Percentiles rank a stretch among this genome's conserved stretches.
phyloP scores from a whole-genome alignment of 53 echinoderm and acorn worm species.

The Holothuria scabra region DNA sequence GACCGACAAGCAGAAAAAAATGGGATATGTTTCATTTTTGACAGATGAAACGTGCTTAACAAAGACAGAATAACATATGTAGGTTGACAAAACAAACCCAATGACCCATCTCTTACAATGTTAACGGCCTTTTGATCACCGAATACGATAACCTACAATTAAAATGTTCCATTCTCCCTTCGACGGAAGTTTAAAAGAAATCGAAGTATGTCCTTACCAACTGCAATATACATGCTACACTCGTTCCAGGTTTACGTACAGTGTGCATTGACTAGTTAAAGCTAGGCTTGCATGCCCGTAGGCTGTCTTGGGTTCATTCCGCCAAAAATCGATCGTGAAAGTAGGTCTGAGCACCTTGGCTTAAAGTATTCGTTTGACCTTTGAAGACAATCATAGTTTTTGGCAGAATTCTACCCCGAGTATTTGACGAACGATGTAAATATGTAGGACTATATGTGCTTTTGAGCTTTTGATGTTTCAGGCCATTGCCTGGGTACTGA shows the following conservation, averaged over 20 bases:
- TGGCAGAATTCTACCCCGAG: too few relatives aligned
- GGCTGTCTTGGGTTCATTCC: constrained; percentile 17
- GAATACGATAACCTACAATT: constrained; percentile 23
- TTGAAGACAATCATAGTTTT: constrained; percentile 29
- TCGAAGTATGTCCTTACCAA: too few relatives aligned
- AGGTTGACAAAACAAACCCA: constrained; percentile 24
- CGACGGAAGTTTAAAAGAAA: too few relatives aligned
- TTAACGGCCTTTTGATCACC: constrained; percentile 26
- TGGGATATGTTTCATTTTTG: not conserved
- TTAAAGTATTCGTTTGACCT: constrained; percentile 28
- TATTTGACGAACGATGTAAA: too few relatives aligned
- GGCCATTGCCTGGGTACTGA: too few relatives aligned
- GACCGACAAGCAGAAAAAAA: too few relatives aligned
- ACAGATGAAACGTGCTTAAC: constrained; percentile 7
- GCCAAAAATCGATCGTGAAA: constrained; percentile 41
- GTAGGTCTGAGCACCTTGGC: constrained; percentile 34
- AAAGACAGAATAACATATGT: not conserved
- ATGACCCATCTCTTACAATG: not conserved
- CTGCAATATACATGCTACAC: too few relatives aligned
- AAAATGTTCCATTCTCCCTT: too few relatives aligned
- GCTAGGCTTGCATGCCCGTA: constrained; percentile 29
- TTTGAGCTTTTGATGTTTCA: too few relatives aligned
- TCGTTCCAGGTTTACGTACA: too few relatives aligned
- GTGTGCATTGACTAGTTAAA: constrained; percentile 5
- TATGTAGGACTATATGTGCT: too few relatives aligned